Conservation (phyloP, 2,888 invertebrate species). For the Tenthredo notha region DNA sequence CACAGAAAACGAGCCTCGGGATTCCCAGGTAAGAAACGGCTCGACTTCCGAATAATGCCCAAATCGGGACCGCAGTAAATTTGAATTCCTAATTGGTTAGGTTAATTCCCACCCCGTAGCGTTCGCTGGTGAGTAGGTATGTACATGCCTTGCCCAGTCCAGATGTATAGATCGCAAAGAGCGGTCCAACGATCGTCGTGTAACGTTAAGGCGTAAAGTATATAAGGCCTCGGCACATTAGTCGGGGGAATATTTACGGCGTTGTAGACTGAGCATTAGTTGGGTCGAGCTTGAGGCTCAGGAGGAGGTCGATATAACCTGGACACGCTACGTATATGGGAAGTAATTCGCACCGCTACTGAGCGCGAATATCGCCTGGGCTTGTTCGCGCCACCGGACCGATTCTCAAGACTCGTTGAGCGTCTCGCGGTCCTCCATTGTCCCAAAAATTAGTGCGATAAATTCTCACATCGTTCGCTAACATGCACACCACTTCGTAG, state of each 20-base stretch:
- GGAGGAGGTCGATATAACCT: conserved; percentile 61
- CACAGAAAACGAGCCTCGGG: conserved; percentile 9
- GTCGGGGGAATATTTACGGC: conserved; percentile 72
- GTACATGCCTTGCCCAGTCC: conserved; percentile 52
- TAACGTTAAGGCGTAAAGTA: conserved; percentile 67
- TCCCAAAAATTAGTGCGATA: conserved; percentile 71
- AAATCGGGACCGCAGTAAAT: conserved; percentile 69
- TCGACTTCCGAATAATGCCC: conserved; percentile 57
- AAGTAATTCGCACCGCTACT: conserved; percentile 67
- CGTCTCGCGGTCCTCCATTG: conserved; percentile 61
- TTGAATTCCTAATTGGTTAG: conserved; percentile 72
- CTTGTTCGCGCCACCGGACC: conserved; percentile 55
- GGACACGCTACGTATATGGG: conserved; percentile 67
- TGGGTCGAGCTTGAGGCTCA: conserved; percentile 54
- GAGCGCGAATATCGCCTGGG: conserved; percentile 46
- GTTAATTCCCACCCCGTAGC: conserved; percentile 51
- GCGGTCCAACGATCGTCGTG: conserved; percentile 65
- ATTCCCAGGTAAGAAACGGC: conserved; percentile 50
- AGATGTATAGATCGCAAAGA: conserved; percentile 50
- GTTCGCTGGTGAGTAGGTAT: conserved; percentile 32
- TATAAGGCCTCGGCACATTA: conserved; percentile 73
- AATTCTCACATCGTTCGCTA: conserved; percentile 61
- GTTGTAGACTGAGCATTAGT: conserved; percentile 64
- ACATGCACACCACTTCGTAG: conserved; percentile 50
- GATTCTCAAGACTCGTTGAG: conserved; percentile 46